These are phyloP conservation scores for Chymomyza costata DNA, from an alignment of 1,140 invertebrate species.

Conservation along the genomic window DNA sequence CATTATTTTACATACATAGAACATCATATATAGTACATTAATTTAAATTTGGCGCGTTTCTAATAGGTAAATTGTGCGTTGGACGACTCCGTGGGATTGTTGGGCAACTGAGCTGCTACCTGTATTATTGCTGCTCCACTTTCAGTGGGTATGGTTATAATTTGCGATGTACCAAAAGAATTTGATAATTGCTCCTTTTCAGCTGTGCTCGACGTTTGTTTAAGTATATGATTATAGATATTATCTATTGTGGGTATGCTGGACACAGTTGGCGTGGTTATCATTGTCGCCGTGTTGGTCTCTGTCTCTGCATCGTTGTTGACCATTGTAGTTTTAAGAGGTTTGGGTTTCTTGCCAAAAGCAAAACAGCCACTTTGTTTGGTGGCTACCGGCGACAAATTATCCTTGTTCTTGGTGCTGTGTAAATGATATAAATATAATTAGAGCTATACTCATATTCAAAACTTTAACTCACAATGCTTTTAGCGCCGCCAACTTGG, in stretches of 20 bases:
- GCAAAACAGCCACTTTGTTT: constrained; percentile 66
- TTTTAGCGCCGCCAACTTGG: constrained; percentile 67
- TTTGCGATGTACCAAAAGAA: constrained; percentile 6
- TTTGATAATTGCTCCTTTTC: background rate
- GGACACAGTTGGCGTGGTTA: background rate
- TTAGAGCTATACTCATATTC: background rate
- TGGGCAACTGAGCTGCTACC: constrained; percentile 4
- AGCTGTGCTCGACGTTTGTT: constrained; percentile 3
- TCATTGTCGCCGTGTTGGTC: background rate
- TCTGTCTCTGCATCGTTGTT: constrained; percentile 6
- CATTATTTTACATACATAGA: constrained; percentile 19
- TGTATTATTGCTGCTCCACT: background rate
- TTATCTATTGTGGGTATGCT: constrained; percentile 53
- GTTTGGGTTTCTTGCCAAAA: constrained; percentile 59
- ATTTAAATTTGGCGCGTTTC: constrained; percentile 12
- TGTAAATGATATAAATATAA: background rate
- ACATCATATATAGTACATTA: constrained; percentile 13
- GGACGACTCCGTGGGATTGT: background rate
- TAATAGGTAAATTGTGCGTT: constrained; percentile 4
- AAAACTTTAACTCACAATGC: constrained; percentile 40
- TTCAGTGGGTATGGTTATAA: constrained; percentile 2
- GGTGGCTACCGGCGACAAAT: constrained; percentile 63
- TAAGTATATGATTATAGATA: constrained; percentile 54
- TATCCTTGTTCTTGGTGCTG: constrained; percentile 62
- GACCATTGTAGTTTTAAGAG: background rate